Percentiles rank a stretch among this genome's conserved stretches.
phyloP scores from a whole-genome alignment of 2,888 invertebrate species.

The Agrotis segetum region DNA sequence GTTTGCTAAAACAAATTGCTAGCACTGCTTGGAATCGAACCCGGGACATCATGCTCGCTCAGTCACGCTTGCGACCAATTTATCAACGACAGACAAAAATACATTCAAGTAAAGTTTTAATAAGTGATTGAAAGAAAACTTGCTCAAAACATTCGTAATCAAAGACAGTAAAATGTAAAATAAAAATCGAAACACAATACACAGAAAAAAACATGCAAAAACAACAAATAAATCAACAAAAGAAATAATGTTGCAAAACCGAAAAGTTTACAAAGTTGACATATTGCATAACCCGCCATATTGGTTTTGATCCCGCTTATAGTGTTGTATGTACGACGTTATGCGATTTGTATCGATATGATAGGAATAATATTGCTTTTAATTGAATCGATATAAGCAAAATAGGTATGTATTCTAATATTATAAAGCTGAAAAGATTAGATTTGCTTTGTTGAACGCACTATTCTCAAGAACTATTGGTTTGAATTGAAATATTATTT shows the following conservation, averaged over 20 bases:
- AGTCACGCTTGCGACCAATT: too few relatives aligned
- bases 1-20: too few relatives aligned
- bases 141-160: neutral
- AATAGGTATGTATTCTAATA: too few relatives aligned
- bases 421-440: too few relatives aligned
- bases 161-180: neutral
- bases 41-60: too few relatives aligned
- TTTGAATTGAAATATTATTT: too few relatives aligned
- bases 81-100: too few relatives aligned
- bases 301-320: slow-evolving; percentile 36
- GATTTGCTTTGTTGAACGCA: too few relatives aligned
- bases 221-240: neutral
- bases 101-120: neutral
- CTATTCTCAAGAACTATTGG: too few relatives aligned
- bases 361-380: neutral
- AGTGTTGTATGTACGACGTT: slow-evolving; percentile 1
- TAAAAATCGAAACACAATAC: neutral
- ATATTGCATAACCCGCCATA: slow-evolving; percentile 54
- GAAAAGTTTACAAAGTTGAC: slow-evolving; percentile 30
- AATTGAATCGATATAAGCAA: neutral
- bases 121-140: neutral
- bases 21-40: too few relatives aligned
- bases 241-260: slow-evolving; percentile 34
- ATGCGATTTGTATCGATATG: neutral
- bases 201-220: neutral